phyloP scores from a whole-genome alignment of 2,888 invertebrate species.

The Plebejus melissa region DNA sequence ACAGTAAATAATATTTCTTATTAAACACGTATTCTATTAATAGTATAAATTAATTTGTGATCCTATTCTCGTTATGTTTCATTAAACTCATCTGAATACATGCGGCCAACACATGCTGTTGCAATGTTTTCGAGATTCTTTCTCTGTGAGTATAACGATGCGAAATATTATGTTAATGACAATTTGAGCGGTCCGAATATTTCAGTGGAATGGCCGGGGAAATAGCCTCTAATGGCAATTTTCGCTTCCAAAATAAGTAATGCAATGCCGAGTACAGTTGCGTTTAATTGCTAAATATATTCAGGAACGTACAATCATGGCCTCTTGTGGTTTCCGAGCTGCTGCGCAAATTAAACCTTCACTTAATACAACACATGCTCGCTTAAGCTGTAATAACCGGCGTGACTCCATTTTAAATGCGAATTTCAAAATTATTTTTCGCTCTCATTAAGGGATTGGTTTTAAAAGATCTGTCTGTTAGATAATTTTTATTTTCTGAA shows the following conservation, averaged over 20 bases:
- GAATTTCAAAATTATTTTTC: background rate
- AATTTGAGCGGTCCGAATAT: conserved; percentile 25
- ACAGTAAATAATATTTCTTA: background rate
- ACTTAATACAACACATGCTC: conserved; percentile 12
- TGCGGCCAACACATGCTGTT: background rate
- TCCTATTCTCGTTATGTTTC: background rate
- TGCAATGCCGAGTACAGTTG: conserved; percentile 30
- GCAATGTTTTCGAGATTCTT: conserved; percentile 12
- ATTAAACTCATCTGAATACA: conserved; percentile 1
- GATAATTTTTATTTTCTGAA: background rate
- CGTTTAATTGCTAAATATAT: conserved; percentile 56
- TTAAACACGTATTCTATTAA: background rate
- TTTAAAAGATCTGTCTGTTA: background rate
- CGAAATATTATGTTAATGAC: conserved; percentile 25
- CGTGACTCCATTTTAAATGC: background rate
- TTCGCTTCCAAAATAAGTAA: conserved; percentile 28
- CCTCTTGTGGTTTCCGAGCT: conserved; percentile 9
- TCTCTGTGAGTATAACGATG: conserved; percentile 4
- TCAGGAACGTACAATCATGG: conserved; percentile 20
- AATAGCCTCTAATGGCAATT: conserved; percentile 26
- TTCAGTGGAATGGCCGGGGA: conserved; percentile 15
- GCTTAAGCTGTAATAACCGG: conserved; percentile 10
- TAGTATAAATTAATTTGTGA: background rate
- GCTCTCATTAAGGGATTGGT: background rate
- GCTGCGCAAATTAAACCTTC: conserved; percentile 21